Conservation (phyloP, 2,888 invertebrate genomes). For the Gonocerus acuteangulatus region DNA sequence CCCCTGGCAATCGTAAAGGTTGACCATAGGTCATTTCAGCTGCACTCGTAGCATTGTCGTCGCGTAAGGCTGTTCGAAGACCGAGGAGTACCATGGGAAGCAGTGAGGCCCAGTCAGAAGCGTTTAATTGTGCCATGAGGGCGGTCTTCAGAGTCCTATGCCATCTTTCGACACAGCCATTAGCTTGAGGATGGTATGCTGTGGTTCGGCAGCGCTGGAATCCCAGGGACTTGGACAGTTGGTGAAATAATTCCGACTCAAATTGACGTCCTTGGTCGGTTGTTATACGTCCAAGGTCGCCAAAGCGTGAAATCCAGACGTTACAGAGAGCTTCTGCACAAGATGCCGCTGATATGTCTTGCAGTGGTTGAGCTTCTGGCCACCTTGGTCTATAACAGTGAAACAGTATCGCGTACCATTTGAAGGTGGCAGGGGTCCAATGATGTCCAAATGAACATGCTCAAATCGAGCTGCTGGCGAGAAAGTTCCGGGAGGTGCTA, state of each 20-base stretch:
- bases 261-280: slow-evolving; percentile 12
- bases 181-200: slow-evolving; percentile 29
- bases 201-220: slow-evolving; percentile 1
- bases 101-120: slow-evolving; percentile 1
- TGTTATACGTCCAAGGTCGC: not conserved
- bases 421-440: slow-evolving; percentile 43
- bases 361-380: slow-evolving; percentile 42
- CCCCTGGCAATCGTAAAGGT: not conserved
- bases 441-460: slow-evolving; percentile 44
- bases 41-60: not conserved
- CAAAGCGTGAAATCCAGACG: slow-evolving; percentile 10
- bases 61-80: not conserved
- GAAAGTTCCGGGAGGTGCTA: not conserved
- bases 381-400: slow-evolving; percentile 42
- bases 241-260: slow-evolving; percentile 1
- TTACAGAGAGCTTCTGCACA: slow-evolving; percentile 27
- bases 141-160: slow-evolving; percentile 28
- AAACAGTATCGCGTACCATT: slow-evolving; percentile 40
- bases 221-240: not conserved
- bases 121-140: slow-evolving; percentile 15
- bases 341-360: slow-evolving; percentile 42
- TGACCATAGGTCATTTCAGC: not conserved
- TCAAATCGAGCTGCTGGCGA: slow-evolving; percentile 39
- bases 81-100: slow-evolving; percentile 27
- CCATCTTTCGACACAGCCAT: slow-evolving; percentile 28